phyloP scores from a whole-genome alignment of 2,113 vertebrate genomes.

The Antigone vipio region DNA sequence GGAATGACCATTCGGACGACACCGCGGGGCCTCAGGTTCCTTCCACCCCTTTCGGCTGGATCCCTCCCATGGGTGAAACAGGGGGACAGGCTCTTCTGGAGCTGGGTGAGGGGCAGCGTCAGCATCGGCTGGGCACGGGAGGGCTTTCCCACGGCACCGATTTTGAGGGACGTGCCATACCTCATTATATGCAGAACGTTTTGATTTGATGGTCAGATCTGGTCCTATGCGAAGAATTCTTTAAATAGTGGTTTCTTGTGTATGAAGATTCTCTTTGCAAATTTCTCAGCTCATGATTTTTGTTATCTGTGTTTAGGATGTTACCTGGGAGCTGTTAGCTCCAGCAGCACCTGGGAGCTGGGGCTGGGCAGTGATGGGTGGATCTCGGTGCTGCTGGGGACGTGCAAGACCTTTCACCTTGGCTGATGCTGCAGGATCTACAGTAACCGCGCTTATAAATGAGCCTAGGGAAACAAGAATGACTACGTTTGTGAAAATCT shows the following conservation, averaged over 20 bases:
- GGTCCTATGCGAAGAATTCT: background rate
- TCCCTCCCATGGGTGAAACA: fast-evolving
- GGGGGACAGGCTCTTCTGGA: background rate
- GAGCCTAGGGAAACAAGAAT: background rate
- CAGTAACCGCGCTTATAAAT: background rate
- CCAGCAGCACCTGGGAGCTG: background rate
- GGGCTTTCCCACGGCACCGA: fast-evolving
- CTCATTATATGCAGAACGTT: background rate
- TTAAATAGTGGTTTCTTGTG: background rate
- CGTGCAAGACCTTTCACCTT: too few species aligned
- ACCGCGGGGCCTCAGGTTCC: background rate
- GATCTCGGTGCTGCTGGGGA: background rate
- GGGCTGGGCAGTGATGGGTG: fast-evolving
- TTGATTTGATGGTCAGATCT: background rate
- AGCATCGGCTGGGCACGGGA: background rate
- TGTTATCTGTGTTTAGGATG: background rate
- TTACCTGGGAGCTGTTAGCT: background rate
- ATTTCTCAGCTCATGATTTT: background rate
- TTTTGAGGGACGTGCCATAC: too few species aligned
- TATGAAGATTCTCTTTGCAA: background rate
- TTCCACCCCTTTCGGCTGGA: background rate
- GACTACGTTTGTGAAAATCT: too few species aligned
- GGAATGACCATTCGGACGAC: background rate
- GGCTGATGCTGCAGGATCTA: background rate
- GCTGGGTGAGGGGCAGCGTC: background rate